Percentiles rank a stretch among this genome's conserved stretches.
Evolutionary conservation across 2,113 vertebrate genomes (phyloP).

Genomic region (Nymphicus hollandicus): DNA sequence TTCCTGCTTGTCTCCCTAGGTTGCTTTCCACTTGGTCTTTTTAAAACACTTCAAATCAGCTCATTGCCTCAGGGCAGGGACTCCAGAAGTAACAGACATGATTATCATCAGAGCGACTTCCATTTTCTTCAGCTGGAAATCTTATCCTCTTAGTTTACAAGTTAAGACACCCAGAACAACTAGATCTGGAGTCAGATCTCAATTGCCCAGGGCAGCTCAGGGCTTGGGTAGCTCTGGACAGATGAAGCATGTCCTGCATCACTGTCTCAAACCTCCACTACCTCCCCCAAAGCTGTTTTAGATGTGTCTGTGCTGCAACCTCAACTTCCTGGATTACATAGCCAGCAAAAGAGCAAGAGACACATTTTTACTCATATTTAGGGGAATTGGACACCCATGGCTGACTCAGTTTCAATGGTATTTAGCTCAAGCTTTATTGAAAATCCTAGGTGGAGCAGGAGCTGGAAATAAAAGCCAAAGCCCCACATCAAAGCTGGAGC

Average conservation of each 20-base stretch:
- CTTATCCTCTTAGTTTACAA: neutral
- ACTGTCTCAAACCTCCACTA: neutral
- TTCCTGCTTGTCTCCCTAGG: neutral
- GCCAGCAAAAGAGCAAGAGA: neutral
- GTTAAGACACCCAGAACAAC: neutral
- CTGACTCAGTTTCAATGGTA: neutral
- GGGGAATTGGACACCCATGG: neutral
- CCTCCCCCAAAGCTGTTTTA: neutral
- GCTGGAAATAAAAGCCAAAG: neutral
- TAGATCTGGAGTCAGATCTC: neutral
- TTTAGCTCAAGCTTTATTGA: neutral
- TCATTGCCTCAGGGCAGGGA: neutral
- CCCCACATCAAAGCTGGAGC: neutral
- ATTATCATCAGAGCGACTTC: neutral
- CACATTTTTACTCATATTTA: neutral
- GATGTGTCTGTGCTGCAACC: neutral
- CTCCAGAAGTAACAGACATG: neutral
- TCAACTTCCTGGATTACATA: neutral
- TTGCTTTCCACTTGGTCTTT: neutral
- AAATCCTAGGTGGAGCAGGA: neutral
- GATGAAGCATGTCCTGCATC: neutral
- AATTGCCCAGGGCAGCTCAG: neutral
- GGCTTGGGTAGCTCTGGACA: neutral
- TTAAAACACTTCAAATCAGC: neutral
- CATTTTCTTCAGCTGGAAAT: neutral